Conservation (phyloP, 2,888 invertebrate genomes). For the Oxycera nigricornis region DNA sequence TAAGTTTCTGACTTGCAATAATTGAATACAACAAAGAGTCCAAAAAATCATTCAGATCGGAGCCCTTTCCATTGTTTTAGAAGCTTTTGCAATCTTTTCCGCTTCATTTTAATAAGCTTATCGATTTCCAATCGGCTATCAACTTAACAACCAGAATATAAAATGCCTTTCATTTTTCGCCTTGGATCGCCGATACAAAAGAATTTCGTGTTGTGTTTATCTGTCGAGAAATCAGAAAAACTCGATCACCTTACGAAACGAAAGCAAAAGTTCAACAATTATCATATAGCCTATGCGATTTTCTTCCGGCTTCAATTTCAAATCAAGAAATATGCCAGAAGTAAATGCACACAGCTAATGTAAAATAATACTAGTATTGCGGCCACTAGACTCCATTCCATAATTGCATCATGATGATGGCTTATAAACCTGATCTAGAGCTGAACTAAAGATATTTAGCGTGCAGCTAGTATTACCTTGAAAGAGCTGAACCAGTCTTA, state of each 20-base stretch:
- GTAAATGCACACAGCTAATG: not conserved
- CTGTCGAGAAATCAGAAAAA: not conserved
- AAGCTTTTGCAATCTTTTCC: too few relatives aligned
- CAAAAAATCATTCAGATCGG: too few relatives aligned
- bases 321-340: not conserved
- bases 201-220: too few relatives aligned
- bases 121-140: too few relatives aligned
- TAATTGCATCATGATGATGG: conserved; percentile 22
- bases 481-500: conserved; percentile 3
- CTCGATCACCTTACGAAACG: conserved; percentile 2
- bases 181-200: too few relatives aligned
- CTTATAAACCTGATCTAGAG: conserved; percentile 3
- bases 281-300: not conserved
- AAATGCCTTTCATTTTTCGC: too few relatives aligned
- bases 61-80: too few relatives aligned
- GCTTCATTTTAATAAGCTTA: too few relatives aligned
- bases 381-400: conserved; percentile 12
- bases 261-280: conserved; percentile 23
- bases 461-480: conserved; percentile 10
- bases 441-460: conserved; percentile 13
- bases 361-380: conserved; percentile 7
- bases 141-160: too few relatives aligned
- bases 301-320: conserved; percentile 34
- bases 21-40: too few relatives aligned
- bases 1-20: too few relatives aligned